A percentile compares a stretch with the other conserved stretches of the same genome.
These are phyloP conservation scores for Dinocampus coccinellae DNA, from an alignment of 2,888 invertebrate genomes.

Conservation along the genomic window DNA sequence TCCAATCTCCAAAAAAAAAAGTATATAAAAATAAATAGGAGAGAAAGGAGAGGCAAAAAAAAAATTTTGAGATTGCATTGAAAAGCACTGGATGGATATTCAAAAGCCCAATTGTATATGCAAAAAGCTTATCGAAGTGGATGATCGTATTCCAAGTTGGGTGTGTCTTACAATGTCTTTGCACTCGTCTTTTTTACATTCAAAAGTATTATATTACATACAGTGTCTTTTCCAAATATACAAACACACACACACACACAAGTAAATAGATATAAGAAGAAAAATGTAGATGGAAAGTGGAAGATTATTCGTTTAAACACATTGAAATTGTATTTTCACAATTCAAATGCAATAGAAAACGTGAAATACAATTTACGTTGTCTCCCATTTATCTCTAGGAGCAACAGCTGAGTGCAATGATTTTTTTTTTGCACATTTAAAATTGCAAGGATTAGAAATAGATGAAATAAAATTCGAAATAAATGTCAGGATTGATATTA, in stretches of 20 bases:
- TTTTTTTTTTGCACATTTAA: background rate
- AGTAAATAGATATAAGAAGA: background rate
- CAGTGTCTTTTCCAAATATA: background rate
- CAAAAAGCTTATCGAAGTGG: conserved; percentile 57
- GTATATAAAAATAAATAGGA: conserved; percentile 46
- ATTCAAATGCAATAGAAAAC: background rate
- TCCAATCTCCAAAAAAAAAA: background rate
- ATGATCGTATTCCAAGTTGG: conserved; percentile 52
- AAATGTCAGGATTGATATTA: too few species aligned
- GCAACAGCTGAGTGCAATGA: background rate
- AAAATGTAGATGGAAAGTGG: background rate
- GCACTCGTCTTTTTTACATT: conserved; percentile 33
- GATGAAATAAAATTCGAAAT: background rate
- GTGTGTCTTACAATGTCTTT: conserved; percentile 2
- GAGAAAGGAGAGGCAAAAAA: conserved; percentile 61
- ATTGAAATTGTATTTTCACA: background rate
- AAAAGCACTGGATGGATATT: conserved; percentile 60
- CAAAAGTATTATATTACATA: conserved; percentile 16
- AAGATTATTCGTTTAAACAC: background rate
- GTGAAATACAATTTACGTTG: background rate
- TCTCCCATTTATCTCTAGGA: conserved; percentile 19
- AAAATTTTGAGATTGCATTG: conserved; percentile 63
- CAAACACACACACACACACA: background rate
- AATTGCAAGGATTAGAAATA: background rate
- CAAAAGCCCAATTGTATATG: conserved; percentile 61